Conservation (phyloP, 1,140 invertebrate genomes). For the Achroia grisella region DNA sequence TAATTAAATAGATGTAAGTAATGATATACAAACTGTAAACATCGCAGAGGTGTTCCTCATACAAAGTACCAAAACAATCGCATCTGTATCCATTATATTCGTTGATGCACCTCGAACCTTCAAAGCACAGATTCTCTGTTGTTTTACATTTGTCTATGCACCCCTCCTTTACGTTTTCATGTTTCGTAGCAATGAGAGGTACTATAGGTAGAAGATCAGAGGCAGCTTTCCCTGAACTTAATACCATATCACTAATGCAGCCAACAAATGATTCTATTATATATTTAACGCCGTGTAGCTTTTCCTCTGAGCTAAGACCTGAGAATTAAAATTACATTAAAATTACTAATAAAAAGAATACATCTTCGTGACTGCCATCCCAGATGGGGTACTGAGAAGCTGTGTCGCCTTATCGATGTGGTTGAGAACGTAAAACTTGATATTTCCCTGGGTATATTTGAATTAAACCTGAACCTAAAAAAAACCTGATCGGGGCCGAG, state of each 20-base stretch:
- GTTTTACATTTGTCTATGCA: constrained; percentile 88
- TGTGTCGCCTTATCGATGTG: too few relatives aligned
- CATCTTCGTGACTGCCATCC: too few relatives aligned
- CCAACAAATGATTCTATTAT: constrained; percentile 94
- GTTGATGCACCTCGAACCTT: constrained; percentile 89
- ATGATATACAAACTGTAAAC: constrained; percentile 84
- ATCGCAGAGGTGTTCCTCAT: constrained; percentile 93
- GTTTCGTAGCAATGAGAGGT: constrained; percentile 87
- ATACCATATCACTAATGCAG: constrained; percentile 89
- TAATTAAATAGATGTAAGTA: not conserved
- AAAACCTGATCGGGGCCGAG: too few relatives aligned
- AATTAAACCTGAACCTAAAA: too few relatives aligned
- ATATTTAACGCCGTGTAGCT: constrained; percentile 90
- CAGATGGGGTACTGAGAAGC: too few relatives aligned
- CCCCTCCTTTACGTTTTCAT: constrained; percentile 89
- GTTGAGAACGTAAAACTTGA: too few relatives aligned
- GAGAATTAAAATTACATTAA: not conserved
- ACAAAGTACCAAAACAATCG: constrained; percentile 93
- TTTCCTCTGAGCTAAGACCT: constrained; percentile 90
- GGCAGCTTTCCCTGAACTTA: constrained; percentile 87
- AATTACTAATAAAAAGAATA: too few relatives aligned
- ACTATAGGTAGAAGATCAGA: constrained; percentile 85
- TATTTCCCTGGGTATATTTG: too few relatives aligned
- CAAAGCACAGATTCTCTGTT: constrained; percentile 86
- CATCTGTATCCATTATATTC: constrained; percentile 90